Evolutionary conservation across 2,888 invertebrate genomes (phyloP).

Genomic region (Trachelus iudaicus): DNA sequence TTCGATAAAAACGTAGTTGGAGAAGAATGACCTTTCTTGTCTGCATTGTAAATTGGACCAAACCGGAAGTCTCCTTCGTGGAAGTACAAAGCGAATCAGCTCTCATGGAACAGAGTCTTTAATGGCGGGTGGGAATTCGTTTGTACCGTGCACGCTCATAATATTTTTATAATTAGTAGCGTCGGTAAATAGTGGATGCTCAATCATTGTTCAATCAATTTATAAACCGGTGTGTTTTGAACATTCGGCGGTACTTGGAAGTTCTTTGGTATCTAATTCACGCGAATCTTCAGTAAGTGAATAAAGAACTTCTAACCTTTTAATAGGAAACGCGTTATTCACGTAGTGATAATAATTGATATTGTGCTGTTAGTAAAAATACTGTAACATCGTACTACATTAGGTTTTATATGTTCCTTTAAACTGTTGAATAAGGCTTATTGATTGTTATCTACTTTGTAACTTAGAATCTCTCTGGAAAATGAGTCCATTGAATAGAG

Average conservation of each 20-base stretch:
- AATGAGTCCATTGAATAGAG: slow-evolving; percentile 58
- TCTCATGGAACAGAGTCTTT: not conserved
- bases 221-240: not conserved
- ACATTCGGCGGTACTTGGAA: not conserved
- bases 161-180: not conserved
- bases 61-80: not conserved
- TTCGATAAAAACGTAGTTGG: not conserved
- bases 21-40: not conserved
- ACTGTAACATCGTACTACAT: not conserved
- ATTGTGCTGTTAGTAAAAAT: not conserved
- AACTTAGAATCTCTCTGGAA: not conserved
- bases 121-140: not conserved
- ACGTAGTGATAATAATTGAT: not conserved
- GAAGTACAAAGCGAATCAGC: not conserved
- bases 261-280: not conserved
- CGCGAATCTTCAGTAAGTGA: not conserved
- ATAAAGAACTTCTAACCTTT: not conserved
- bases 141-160: not conserved
- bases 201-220: not conserved
- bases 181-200: not conserved
- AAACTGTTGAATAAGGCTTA: not conserved
- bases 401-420: not conserved
- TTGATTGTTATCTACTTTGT: not conserved
- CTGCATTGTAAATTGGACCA: not conserved
- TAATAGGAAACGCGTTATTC: not conserved